These are phyloP conservation scores for Montipora capricornis DNA, from an alignment of 64 coral and sea anemone species.

Conservation along the genomic window DNA sequence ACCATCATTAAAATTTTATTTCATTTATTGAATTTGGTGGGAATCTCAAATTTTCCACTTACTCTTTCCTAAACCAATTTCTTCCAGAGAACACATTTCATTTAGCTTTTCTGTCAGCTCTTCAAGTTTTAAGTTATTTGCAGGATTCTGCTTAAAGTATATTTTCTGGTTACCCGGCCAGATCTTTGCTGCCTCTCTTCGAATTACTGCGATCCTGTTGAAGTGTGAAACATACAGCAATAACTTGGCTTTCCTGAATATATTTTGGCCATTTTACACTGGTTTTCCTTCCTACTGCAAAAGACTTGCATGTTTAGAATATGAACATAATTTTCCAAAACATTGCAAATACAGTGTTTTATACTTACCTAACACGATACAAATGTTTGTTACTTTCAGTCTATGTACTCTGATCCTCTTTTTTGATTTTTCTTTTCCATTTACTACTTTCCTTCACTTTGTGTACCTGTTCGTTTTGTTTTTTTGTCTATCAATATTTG, in stretches of 20 bases:
- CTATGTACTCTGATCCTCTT: constrained; percentile 27
- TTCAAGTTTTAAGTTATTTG: constrained; percentile 24
- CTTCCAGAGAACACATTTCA: constrained; percentile 21
- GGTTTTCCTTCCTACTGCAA: constrained; percentile 19
- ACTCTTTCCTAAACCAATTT: constrained; percentile 40
- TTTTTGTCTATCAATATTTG: constrained; percentile 21
- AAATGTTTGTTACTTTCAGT: constrained; percentile 18
- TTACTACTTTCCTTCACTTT: constrained; percentile 29
- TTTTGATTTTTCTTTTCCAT: constrained; percentile 36
- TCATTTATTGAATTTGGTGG: no score
- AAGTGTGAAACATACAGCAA: constrained; percentile 15
- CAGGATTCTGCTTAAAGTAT: constrained; percentile 48
- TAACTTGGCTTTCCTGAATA: constrained; percentile 3
- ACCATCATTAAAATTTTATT: no score
- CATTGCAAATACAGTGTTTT: constrained; percentile 28
- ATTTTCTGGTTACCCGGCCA: constrained; percentile 42
- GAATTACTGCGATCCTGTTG: constrained; percentile 34
- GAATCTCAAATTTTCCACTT: constrained; percentile 11
- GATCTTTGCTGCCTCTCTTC: constrained; percentile 35
- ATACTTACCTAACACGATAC: constrained; percentile 30
- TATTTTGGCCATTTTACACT: not conserved
- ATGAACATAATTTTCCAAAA: constrained; percentile 31
- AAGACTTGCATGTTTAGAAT: constrained; percentile 25
- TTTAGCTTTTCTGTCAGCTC: constrained; percentile 10
- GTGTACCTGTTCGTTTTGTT: constrained; percentile 28